A percentile compares a stretch with the other conserved stretches of the same genome.
phyloP scores from a whole-genome alignment of 2,113 vertebrate species.

The Dunckerocampus dactyliophorus region DNA sequence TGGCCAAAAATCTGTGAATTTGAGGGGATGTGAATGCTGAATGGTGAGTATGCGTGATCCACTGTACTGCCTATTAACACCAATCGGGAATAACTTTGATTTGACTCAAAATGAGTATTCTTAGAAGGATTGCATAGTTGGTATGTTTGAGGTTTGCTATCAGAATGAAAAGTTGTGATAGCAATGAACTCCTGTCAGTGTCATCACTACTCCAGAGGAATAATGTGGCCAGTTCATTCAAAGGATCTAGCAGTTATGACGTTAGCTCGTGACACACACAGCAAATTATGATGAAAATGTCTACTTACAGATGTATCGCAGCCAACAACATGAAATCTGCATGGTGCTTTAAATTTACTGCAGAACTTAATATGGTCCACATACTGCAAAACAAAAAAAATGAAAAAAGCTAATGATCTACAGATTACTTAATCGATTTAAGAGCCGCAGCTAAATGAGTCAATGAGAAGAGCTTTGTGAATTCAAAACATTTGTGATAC shows the following conservation, averaged over 20 bases:
- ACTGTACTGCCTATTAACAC: neutral
- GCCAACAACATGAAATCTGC: conserved; percentile 86
- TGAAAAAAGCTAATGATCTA: conserved; percentile 47
- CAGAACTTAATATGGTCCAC: conserved; percentile 90
- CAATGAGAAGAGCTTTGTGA: conserved; percentile 38
- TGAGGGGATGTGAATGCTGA: too few species aligned
- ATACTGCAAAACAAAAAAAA: conserved; percentile 75
- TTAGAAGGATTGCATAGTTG: too few species aligned
- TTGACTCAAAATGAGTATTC: neutral
- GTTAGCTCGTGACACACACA: conserved; percentile 23
- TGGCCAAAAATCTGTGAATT: too few species aligned
- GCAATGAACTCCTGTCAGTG: too few species aligned
- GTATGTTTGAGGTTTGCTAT: too few species aligned
- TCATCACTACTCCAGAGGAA: too few species aligned
- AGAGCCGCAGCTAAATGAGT: conserved; percentile 30
- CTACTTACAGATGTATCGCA: conserved; percentile 80
- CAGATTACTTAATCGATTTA: conserved; percentile 22
- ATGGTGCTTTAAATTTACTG: conserved; percentile 83
- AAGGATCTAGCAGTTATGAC: conserved; percentile 17
- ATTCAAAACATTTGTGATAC: conserved; percentile 51
- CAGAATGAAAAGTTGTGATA: too few species aligned
- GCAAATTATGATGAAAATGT: conserved; percentile 58
- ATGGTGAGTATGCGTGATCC: too few species aligned
- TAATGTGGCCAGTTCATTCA: neutral
- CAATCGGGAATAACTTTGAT: conserved; percentile 16